These are phyloP conservation scores for Lindbergichthys nudifrons DNA, from an alignment of 2,797 vertebrate genomes.

Conservation along the genomic window DNA sequence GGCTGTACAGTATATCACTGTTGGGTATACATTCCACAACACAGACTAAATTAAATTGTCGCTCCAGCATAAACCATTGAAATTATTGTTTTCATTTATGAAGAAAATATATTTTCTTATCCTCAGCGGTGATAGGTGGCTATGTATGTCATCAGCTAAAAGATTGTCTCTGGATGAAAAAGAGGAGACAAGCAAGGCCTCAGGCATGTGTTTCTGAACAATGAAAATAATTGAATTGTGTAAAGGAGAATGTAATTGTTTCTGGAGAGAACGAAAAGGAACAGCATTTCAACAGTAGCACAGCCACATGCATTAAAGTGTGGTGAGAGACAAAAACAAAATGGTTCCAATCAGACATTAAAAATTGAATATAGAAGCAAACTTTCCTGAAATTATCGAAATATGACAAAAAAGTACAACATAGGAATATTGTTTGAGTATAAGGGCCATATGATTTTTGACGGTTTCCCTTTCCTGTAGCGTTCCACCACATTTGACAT, in stretches of 20 bases:
- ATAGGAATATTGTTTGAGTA: no score
- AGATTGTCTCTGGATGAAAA: conserved; percentile 66
- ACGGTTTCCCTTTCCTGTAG: no score
- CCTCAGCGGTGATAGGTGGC: conserved; percentile 54
- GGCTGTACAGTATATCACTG: conserved; percentile 45
- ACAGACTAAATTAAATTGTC: conserved; percentile 79
- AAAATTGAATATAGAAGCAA: conserved; percentile 23
- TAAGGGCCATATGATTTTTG: no score
- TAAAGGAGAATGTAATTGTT: conserved; percentile 78
- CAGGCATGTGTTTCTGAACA: conserved; percentile 63
- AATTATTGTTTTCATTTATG: conserved; percentile 70
- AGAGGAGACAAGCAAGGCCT: conserved; percentile 65
- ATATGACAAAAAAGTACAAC: no score
- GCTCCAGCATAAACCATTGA: conserved; percentile 67
- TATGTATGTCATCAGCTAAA: conserved; percentile 69
- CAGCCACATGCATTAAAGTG: conserved; percentile 27
- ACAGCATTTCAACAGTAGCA: not conserved
- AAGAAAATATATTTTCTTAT: conserved; percentile 51
- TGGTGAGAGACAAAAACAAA: conserved; percentile 48
- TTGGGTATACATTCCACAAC: conserved; percentile 50
- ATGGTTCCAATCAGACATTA: conserved; percentile 16
- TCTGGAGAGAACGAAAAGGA: conserved; percentile 57
- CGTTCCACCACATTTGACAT: no score
- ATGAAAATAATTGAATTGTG: conserved; percentile 77
- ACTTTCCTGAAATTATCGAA: conserved; percentile 8